Conservation (phyloP, 2,888 invertebrate species). For the Trissolcus japonicus region DNA sequence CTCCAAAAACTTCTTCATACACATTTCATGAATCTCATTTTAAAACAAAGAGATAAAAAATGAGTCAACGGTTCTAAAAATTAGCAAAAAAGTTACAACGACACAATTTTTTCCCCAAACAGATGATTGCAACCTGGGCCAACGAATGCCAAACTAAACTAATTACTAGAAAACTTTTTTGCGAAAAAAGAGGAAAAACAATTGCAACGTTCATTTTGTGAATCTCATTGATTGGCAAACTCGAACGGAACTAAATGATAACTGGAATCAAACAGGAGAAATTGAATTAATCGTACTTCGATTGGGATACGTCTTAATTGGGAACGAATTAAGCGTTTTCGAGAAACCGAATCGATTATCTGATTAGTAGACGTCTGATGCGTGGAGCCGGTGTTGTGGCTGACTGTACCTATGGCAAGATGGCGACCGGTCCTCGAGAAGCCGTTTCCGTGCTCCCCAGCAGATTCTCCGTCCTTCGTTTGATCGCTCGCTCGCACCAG, state of each 20-base stretch:
- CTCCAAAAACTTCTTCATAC: too few relatives aligned
- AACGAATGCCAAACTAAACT: too few relatives aligned
- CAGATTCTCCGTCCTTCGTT: conserved; percentile 60
- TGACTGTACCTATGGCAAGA: conserved; percentile 74
- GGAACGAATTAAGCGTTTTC: conserved; percentile 12
- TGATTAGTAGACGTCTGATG: conserved; percentile 43
- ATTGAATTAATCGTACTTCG: conserved; percentile 4
- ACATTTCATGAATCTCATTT: too few relatives aligned
- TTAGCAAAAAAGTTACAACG: too few relatives aligned
- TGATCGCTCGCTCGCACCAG: conserved; percentile 60
- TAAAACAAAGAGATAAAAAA: too few relatives aligned
- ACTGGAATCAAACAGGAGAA: not conserved
- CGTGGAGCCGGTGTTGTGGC: conserved; percentile 58
- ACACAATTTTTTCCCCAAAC: too few relatives aligned
- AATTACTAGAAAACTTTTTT: too few relatives aligned
- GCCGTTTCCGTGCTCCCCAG: conserved; percentile 68
- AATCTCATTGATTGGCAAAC: too few relatives aligned
- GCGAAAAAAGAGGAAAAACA: too few relatives aligned
- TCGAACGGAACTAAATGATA: not conserved
- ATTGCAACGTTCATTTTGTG: too few relatives aligned
- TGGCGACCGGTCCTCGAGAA: conserved; percentile 74
- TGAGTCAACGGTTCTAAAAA: too few relatives aligned
- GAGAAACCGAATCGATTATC: conserved; percentile 41
- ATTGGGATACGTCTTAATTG: conserved; percentile 5
- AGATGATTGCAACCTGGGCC: too few relatives aligned